Conservation (phyloP, 2,888 invertebrate genomes). For the Drosophila macrospina region DNA sequence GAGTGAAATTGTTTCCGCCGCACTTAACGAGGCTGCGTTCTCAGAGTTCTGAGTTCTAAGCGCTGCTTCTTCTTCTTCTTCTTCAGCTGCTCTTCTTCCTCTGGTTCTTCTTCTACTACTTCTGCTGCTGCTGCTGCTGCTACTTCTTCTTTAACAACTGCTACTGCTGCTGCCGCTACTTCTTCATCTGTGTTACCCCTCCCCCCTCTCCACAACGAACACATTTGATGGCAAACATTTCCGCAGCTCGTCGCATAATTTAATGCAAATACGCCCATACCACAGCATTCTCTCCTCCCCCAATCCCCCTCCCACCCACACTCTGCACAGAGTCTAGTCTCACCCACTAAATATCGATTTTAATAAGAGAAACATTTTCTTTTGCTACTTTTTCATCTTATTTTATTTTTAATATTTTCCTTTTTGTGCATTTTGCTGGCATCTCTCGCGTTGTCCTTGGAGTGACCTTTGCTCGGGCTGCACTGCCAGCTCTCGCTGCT, state of each 20-base stretch:
- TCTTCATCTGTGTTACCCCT: conserved; percentile 22
- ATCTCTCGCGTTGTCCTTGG: conserved; percentile 65
- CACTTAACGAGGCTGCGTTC: conserved; percentile 74
- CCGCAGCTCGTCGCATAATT: conserved; percentile 79
- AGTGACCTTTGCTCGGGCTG: conserved; percentile 63
- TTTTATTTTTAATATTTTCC: too few species aligned
- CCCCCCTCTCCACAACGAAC: too few species aligned
- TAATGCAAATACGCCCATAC: conserved; percentile 68
- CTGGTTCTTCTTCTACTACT: not conserved
- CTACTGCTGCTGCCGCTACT: not conserved
- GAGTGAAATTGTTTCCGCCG: conserved; percentile 81
- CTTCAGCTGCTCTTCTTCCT: conserved; percentile 1
- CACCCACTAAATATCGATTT: conserved; percentile 71
- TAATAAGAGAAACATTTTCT: conserved; percentile 61
- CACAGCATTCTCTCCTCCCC: conserved; percentile 1
- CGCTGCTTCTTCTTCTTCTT: conserved; percentile 10
- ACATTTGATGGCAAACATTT: conserved; percentile 80
- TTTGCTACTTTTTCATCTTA: conserved; percentile 6
- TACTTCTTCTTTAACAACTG: not conserved
- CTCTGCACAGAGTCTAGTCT: conserved; percentile 31
- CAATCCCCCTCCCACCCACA: not conserved
- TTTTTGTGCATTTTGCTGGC: conserved; percentile 67
- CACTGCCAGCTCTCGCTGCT: conserved; percentile 13
- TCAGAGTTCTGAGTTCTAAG: conserved; percentile 52
- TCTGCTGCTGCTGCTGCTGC: not conserved